Evolutionary conservation across 1,140 invertebrate genomes (phyloP).

Genomic region (Caenorhabditis latens): DNA sequence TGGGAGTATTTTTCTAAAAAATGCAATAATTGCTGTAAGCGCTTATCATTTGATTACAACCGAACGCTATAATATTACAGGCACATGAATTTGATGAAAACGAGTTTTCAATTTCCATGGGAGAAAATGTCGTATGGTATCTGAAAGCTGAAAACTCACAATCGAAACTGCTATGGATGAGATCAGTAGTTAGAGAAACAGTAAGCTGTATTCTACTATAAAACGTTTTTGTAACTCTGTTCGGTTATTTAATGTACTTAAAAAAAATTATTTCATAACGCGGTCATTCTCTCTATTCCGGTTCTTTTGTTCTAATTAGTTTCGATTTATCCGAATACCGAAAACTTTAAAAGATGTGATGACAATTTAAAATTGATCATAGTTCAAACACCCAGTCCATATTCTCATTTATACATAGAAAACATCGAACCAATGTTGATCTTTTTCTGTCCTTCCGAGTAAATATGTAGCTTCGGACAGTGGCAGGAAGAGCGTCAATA

Average conservation of each 20-base stretch:
- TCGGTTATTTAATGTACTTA: no score
- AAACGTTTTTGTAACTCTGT: no score
- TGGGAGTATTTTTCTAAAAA: conserved; percentile 54
- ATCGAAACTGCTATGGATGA: conserved; percentile 45
- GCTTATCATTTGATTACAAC: background rate
- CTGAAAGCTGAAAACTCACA: conserved; percentile 56
- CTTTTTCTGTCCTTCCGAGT: background rate
- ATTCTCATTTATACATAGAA: background rate
- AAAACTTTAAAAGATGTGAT: no score
- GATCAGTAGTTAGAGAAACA: conserved; percentile 16
- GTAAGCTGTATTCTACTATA: background rate
- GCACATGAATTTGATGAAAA: conserved; percentile 57
- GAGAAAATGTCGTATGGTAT: conserved; percentile 57
- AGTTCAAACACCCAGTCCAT: conserved; percentile 20
- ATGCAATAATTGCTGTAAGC: conserved; percentile 20
- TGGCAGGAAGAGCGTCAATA: background rate
- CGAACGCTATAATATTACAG: conserved; percentile 7
- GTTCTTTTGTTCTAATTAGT: no score
- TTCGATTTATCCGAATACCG: no score
- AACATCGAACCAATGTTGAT: conserved; percentile 8
- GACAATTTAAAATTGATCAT: background rate
- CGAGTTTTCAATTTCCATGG: conserved; percentile 58
- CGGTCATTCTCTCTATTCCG: no score
- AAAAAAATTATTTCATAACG: no score
- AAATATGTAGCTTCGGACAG: conserved; percentile 38